Percentiles rank a stretch among this genome's conserved stretches.
Conservation (phyloP, 2,797 vertebrate genomes). For the Peromyscus aztecus region DNA sequence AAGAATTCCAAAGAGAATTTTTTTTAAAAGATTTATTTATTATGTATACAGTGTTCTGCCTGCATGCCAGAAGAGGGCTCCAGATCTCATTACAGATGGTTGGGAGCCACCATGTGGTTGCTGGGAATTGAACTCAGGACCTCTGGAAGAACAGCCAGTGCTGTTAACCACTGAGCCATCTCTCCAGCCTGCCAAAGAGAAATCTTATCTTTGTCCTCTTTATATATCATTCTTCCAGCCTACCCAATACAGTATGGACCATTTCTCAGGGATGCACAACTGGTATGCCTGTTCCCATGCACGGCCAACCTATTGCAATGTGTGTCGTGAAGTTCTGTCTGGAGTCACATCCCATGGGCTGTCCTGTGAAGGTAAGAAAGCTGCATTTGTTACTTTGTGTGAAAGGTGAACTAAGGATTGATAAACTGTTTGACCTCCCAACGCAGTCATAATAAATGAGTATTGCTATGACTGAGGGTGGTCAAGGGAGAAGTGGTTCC, state of each 20-base stretch:
- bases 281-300: constrained; percentile 98
- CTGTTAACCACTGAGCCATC: too few relatives aligned
- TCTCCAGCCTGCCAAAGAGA: too few relatives aligned
- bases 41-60: too few relatives aligned
- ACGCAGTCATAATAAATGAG: background rate
- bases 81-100: too few relatives aligned
- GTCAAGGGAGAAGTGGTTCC: background rate
- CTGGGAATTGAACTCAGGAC: too few relatives aligned
- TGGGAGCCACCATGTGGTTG: too few relatives aligned
- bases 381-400: background rate
- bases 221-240: constrained; percentile 87
- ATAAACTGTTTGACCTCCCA: background rate
- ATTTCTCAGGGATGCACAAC: constrained; percentile 98
- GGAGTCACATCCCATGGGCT: constrained; percentile 98
- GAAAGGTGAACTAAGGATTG: background rate
- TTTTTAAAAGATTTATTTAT: too few relatives aligned
- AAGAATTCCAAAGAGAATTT: background rate
- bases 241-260: constrained; percentile 98
- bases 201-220: background rate
- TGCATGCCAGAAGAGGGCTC: too few relatives aligned
- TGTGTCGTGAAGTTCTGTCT: constrained; percentile 95
- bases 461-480: accelerated
- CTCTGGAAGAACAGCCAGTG: too few relatives aligned
- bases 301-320: constrained; percentile 97
- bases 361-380: constrained; percentile 94